A percentile compares a stretch with the other conserved stretches of the same genome.
Conservation (phyloP, 2,113 vertebrate species). For the Lethenteron reissneri region DNA sequence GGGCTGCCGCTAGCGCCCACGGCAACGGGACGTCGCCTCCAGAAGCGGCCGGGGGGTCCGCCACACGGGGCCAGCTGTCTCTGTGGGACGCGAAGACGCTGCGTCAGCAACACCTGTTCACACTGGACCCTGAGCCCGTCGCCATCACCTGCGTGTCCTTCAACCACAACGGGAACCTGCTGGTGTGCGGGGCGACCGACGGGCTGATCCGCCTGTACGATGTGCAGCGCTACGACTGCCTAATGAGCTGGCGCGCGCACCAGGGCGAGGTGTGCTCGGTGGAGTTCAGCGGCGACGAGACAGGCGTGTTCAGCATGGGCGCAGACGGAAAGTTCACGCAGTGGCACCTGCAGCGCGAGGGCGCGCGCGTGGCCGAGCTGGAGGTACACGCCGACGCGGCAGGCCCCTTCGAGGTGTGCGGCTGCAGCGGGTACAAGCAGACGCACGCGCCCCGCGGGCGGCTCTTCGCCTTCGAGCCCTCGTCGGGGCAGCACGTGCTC, state of each 20-base stretch:
- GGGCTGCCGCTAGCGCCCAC: conserved; percentile 42
- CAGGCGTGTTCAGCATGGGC: conserved; percentile 76
- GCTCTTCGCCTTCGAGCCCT: conserved; percentile 72
- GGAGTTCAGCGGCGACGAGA: conserved; percentile 94
- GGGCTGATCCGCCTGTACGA: conserved; percentile 75
- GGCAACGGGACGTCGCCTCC: conserved; percentile 16
- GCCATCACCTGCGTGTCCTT: conserved; percentile 85
- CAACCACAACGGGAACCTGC: conserved; percentile 86
- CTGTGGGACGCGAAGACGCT: conserved; percentile 94
- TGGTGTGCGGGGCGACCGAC: conserved; percentile 79
- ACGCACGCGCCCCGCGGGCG: conserved; percentile 69
- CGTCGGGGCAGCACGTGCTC: conserved; percentile 71
- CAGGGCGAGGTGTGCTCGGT: conserved; percentile 77
- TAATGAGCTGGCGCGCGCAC: conserved; percentile 83
- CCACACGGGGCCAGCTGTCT: conserved; percentile 49
- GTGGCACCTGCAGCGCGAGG: conserved; percentile 92
- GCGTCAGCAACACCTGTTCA: conserved; percentile 85
- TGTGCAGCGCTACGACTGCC: conserved; percentile 87
- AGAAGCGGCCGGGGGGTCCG: conserved; percentile 13
- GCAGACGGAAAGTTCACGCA: conserved; percentile 94
- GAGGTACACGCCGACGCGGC: conserved; percentile 51
- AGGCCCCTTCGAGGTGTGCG: conserved; percentile 69
- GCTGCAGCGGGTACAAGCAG: conserved; percentile 88
- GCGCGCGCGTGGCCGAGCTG: conserved; percentile 61
- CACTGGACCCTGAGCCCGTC: conserved; percentile 61